Conservation (phyloP, 2,888 invertebrate species). For the Elmis aenea region DNA sequence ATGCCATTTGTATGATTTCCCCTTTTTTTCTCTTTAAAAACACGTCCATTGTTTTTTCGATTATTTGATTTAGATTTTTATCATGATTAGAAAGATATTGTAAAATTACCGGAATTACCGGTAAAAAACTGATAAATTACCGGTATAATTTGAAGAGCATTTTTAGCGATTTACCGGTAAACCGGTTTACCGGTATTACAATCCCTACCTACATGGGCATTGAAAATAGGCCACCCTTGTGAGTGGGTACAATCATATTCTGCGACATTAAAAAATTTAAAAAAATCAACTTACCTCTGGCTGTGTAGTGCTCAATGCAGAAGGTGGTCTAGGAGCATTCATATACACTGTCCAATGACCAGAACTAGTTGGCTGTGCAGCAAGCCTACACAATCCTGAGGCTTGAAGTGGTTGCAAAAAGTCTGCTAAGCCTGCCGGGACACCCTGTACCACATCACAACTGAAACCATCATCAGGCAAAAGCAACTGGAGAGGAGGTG, state of each 20-base stretch:
- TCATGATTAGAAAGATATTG: too few relatives aligned
- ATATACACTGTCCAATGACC: conserved; percentile 97
- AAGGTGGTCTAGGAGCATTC: conserved; percentile 49
- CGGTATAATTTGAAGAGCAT: too few relatives aligned
- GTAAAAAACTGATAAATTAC: too few relatives aligned
- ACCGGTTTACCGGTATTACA: too few relatives aligned
- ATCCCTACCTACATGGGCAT: too few relatives aligned
- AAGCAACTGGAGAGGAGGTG: conserved; percentile 83
- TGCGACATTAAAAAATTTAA: background rate
- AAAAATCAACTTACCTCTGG: conserved; percentile 38
- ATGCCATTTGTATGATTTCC: too few relatives aligned
- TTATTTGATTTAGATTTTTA: too few relatives aligned
- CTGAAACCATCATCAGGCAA: conserved; percentile 97
- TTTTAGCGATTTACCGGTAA: too few relatives aligned
- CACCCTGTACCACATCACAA: conserved; percentile 84
- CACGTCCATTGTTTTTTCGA: too few relatives aligned
- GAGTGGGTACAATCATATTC: background rate
- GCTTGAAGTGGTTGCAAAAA: conserved; percentile 79
- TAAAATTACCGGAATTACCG: too few relatives aligned
- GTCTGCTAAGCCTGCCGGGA: conserved; percentile 88
- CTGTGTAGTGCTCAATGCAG: conserved; percentile 43
- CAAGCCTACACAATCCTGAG: conserved; percentile 83
- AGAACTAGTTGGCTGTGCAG: conserved; percentile 83
- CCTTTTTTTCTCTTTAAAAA: too few relatives aligned
- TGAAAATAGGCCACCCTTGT: too few relatives aligned